Evolutionary conservation across 35 echinoderm and acorn worm species (phyloP).

Genomic region (Lytechinus pictus): DNA sequence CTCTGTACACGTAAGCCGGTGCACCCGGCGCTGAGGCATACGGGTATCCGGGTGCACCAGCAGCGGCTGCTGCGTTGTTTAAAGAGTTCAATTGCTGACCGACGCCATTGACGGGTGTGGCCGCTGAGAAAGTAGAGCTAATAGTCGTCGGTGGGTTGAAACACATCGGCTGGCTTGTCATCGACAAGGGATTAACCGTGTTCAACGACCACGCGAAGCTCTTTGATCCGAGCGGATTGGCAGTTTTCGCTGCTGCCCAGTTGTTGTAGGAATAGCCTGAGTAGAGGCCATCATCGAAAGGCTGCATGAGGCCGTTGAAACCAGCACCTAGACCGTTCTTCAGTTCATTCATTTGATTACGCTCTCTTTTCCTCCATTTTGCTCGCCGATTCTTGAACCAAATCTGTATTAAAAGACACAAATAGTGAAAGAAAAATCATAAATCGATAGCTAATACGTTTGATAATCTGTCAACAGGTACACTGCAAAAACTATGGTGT

Average conservation of each 20-base stretch:
- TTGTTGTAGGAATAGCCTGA: slow-evolving; percentile 97
- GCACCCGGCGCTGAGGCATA: slow-evolving; percentile 75
- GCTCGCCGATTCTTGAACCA: slow-evolving; percentile 98
- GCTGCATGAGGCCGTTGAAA: slow-evolving; percentile 85
- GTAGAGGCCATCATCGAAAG: slow-evolving; percentile 83
- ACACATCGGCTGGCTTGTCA: slow-evolving; percentile 90
- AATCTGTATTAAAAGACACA: slow-evolving; percentile 66
- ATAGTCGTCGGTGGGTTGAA: slow-evolving; percentile 83
- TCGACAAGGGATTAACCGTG: slow-evolving; percentile 72
- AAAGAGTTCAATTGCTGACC: slow-evolving; percentile 63
- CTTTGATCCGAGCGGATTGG: slow-evolving; percentile 78
- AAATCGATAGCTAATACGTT: background rate
- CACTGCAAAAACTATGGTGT: no score
- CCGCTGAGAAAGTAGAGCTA: slow-evolving; percentile 73
- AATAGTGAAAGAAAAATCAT: background rate
- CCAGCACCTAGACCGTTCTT: slow-evolving; percentile 91
- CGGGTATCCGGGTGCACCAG: slow-evolving; percentile 75
- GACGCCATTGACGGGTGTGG: slow-evolving; percentile 67
- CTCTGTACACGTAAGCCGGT: slow-evolving; percentile 91
- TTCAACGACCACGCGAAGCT: slow-evolving; percentile 95
- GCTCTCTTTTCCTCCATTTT: slow-evolving; percentile 97
- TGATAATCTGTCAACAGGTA: no score
- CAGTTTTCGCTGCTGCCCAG: slow-evolving; percentile 77
- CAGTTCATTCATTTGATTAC: slow-evolving; percentile 94
- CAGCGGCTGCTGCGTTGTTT: slow-evolving; percentile 69